These are phyloP conservation scores for Amphiura filiformis DNA, from an alignment of 35 echinoderm and acorn worm genomes.

Conservation along the genomic window DNA sequence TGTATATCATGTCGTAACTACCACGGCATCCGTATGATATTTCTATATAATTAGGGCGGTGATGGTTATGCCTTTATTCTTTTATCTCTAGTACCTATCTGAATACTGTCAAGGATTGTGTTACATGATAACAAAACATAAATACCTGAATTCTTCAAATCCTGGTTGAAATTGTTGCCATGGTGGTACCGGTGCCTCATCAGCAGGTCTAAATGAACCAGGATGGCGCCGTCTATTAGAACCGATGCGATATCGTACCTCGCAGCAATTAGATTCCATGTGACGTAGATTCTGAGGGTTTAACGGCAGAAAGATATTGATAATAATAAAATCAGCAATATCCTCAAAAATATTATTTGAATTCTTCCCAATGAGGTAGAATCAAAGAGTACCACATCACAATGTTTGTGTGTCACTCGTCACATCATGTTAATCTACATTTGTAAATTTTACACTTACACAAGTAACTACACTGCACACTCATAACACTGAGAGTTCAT, in stretches of 20 bases:
- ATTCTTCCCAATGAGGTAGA: too few species aligned
- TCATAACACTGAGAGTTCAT: too few species aligned
- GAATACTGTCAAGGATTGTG: too few species aligned
- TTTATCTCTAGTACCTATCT: too few species aligned
- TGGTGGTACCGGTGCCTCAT: background rate
- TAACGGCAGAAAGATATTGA: background rate
- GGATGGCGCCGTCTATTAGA: background rate
- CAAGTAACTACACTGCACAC: too few species aligned
- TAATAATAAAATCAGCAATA: too few species aligned
- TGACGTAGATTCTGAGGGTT: background rate
- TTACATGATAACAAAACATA: too few species aligned
- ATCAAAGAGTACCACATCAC: background rate
- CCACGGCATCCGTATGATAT: too few species aligned
- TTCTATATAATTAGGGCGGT: too few species aligned
- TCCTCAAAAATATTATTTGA: too few species aligned
- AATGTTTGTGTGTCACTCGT: background rate
- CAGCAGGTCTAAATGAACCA: background rate
- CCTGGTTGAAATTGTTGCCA: background rate
- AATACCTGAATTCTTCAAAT: background rate
- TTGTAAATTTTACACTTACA: background rate
- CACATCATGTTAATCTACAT: background rate
- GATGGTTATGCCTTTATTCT: too few species aligned
- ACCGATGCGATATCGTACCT: slow-evolving; percentile 25
- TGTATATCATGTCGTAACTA: too few species aligned
- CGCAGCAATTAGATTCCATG: slow-evolving; percentile 31